Base-by-base conservation (phyloP, 1,140 invertebrate genomes). In the Brachionus manjavacas region DNA sequence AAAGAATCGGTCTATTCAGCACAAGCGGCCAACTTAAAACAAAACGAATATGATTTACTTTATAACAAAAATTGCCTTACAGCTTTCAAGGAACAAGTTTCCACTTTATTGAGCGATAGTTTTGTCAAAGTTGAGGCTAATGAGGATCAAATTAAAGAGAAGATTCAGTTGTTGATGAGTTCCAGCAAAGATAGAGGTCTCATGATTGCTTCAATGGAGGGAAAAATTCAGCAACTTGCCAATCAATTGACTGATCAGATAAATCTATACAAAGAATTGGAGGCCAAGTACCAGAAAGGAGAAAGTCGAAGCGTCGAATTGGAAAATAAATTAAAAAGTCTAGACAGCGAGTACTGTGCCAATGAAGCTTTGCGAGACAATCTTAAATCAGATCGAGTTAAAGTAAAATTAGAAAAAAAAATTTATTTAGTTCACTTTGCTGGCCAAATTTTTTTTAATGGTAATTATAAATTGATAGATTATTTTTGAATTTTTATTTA, bases 341-440 rank as follows among this genome's bases (percentile, higher is more conserved):
- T 86, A 35, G 89, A 90, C 74, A 87, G 86, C 14, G 89, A 90
- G 52, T 85, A 89, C 64, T 87, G 87, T 46, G 87, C 89, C 8
- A 87, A 87, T 16, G 89, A 90, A 81, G 87, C 88, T 2, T 85
- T 89, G 14, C 85, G 88, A 46, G 88, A 89, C 68, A 87, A 87
- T 14, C 87, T 89, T 68, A 88, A 86, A 76, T 83, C 85, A 46
- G 89, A 89, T 85, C 89, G 89, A 85, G 88, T 89, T 83, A 87
- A 86, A 85, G 88, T 90, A 85, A 68, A n/a, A n/a, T 68, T 68
- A 6, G 4, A 12, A 9, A 14, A 35, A 28, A 25, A 16, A 8
- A 25, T 11, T 52, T 46, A 20, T 4, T 39, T 39, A 7, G 4
- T 35, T 7, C 3, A 35, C 31, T 35, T 35, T 35, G 31, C 31